Conservation (phyloP, 2,888 invertebrate species). For the Cosmia trapezina region DNA sequence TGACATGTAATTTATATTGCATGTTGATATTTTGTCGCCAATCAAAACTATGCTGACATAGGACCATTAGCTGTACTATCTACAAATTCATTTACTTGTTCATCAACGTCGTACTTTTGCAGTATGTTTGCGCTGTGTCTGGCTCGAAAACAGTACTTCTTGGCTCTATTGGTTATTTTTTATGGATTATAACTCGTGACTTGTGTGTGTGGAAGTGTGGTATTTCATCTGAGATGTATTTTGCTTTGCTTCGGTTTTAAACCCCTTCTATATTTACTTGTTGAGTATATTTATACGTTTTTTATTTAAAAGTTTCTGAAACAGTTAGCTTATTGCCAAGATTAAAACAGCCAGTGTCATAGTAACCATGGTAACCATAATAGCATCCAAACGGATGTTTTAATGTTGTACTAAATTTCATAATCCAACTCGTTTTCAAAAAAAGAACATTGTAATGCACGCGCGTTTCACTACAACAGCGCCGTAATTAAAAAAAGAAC, state of each 20-base stretch:
- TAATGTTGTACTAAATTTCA: too few species aligned
- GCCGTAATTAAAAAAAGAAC: too few species aligned
- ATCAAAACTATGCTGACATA: background rate
- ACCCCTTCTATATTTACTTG: background rate
- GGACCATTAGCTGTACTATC: background rate
- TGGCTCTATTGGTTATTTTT: background rate
- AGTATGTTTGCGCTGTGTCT: background rate
- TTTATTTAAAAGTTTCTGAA: too few species aligned
- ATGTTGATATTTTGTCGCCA: background rate
- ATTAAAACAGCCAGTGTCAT: too few species aligned
- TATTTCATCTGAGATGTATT: background rate
- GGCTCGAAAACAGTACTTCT: background rate
- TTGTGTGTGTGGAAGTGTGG: background rate
- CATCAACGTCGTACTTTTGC: background rate
- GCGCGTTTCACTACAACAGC: too few species aligned
- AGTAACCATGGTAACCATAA: too few species aligned
- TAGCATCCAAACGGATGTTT: too few species aligned
- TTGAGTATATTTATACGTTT: background rate
- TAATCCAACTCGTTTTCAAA: too few species aligned
- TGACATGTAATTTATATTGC: background rate
- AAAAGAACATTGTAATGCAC: too few species aligned
- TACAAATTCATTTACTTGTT: too few species aligned
- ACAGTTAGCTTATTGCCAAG: too few species aligned
- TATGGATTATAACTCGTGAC: conserved; percentile 12
- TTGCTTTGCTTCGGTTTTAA: background rate